Evolutionary conservation across 1,140 invertebrate genomes (phyloP).

Genomic region (Cydia splendana): DNA sequence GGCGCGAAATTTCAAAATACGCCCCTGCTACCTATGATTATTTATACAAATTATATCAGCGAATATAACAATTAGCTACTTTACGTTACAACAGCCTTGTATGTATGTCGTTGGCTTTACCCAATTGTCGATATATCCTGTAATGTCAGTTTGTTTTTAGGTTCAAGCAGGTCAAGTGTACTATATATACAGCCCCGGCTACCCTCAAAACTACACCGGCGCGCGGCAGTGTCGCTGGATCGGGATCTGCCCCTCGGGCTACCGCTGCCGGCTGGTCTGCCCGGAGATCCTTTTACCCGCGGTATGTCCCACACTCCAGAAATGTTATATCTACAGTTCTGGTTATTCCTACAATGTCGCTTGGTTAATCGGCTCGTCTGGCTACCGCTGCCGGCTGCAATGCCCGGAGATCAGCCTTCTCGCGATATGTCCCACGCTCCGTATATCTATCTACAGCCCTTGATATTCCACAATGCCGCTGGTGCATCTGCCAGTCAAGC

Average conservation of each 20-base stretch:
- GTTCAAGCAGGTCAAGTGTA: constrained; percentile 63
- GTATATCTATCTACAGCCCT: constrained; percentile 54
- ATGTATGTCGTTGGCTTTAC: too few relatives aligned
- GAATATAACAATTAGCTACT: too few relatives aligned
- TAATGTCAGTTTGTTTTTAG: constrained; percentile 40
- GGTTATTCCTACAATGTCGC: constrained; percentile 77
- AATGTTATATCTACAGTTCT: constrained; percentile 69
- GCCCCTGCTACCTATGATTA: too few relatives aligned
- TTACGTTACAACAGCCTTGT: too few relatives aligned
- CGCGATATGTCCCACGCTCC: constrained; percentile 19
- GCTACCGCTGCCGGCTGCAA: constrained; percentile 66
- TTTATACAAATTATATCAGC: too few relatives aligned
- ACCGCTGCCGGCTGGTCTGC: constrained; percentile 72
- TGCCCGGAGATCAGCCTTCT: constrained; percentile 76
- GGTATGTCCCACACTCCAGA: constrained; percentile 59
- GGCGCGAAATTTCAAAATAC: too few relatives aligned
- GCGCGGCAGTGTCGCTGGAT: constrained; percentile 78
- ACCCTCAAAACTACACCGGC: constrained; percentile 70
- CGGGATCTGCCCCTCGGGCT: constrained; percentile 66
- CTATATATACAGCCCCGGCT: constrained; percentile 76
- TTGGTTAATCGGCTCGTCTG: too few relatives aligned
- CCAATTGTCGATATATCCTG: too few relatives aligned
- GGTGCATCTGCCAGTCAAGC: constrained; percentile 69
- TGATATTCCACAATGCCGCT: constrained; percentile 79
- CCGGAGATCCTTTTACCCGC: constrained; percentile 71